Evolutionary conservation across 1,140 invertebrate species (phyloP), one percentile per base, ranked within the genome.

Genomic region (Eumeta japonica): DNA sequence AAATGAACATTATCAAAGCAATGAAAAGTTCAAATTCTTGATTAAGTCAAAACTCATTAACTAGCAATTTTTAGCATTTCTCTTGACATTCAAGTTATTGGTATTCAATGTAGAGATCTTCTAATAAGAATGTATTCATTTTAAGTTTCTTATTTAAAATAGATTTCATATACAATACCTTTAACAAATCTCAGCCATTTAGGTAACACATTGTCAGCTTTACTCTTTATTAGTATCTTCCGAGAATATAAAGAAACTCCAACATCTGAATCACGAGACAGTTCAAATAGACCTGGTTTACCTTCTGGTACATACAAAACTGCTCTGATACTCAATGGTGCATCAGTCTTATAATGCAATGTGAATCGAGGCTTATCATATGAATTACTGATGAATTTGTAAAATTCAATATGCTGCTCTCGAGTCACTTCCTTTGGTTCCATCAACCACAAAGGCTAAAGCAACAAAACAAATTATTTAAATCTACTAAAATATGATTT

Each of bases 121-220:
- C n/a, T n/a, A n/a, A n/a, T n/a, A 34, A 18, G 30, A 18, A 31
- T 41, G 12, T 41, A 27, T 28, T 2, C 10, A 14, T 13, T 9
- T 30, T 30, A 30, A 30, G n/a, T 30, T 30, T 5, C 9, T 30
- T 14, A 5, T 14, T 30, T n/a, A n/a, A n/a, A n/a, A n/a, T n/a
- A 24, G n/a, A 5, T 24, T 24, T 24, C 5, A 24, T 7, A 24
- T 7, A 24, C n/a, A 24, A 45, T 43, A 87, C 88, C 90, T 87
- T 92, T 96, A 1, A 97, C 74, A 73, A 97, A 98, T 52, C 94
- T 74, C 30, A 97, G 75, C 92, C 93, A 98, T 62, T 94, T 93
- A 1, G 94, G 94, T 42, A 98, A 71, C 44, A 98, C 83, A 58
- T 92, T 88, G 41, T 94, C 92, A 1, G 91, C 87, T 60, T 88